A percentile compares a stretch with the other conserved stretches of the same genome.
These are phyloP conservation scores for Nomada ruficornis DNA, from an alignment of 2,888 invertebrate genomes.

Conservation along the genomic window DNA sequence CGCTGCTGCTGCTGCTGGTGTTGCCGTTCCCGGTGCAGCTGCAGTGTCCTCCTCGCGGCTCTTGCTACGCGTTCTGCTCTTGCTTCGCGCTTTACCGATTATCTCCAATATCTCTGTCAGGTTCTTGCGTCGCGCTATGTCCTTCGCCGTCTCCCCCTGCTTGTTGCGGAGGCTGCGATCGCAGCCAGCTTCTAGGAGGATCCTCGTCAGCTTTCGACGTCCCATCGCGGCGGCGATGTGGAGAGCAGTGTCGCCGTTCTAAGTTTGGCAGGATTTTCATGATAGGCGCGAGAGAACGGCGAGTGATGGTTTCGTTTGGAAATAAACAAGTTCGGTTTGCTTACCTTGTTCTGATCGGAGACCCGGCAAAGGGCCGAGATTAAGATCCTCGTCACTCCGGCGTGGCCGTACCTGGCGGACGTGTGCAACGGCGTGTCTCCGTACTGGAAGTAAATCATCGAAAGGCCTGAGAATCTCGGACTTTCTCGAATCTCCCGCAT, in stretches of 20 bases:
- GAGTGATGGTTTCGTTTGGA: too few species aligned
- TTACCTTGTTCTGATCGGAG: constrained; percentile 94
- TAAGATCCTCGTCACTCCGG: constrained; percentile 96
- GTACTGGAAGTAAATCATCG: constrained; percentile 87
- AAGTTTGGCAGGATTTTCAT: constrained; percentile 21
- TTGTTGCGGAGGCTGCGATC: constrained; percentile 90
- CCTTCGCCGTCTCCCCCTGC: constrained; percentile 95
- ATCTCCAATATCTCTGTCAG: constrained; percentile 93
- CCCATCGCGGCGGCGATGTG: constrained; percentile 98
- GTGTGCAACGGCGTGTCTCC: constrained; percentile 98
- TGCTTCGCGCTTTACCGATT: constrained; percentile 84
- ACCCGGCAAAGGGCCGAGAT: constrained; percentile 95
- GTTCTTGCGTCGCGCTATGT: constrained; percentile 95
- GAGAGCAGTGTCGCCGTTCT: constrained; percentile 96
- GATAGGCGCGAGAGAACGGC: not conserved
- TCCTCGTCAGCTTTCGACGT: constrained; percentile 94
- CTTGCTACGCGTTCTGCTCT: constrained; percentile 77
- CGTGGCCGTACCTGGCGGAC: constrained; percentile 97
- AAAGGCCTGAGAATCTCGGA: not conserved
- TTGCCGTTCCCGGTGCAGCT: too few species aligned
- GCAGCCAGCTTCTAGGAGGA: constrained; percentile 94
- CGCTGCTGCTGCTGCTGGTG: too few species aligned
- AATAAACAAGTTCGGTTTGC: not conserved
- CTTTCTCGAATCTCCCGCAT: not conserved
- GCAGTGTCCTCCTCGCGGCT: constrained; percentile 69